Conservation (phyloP, 2,888 invertebrate species). For the Cremastinae sp. region DNA sequence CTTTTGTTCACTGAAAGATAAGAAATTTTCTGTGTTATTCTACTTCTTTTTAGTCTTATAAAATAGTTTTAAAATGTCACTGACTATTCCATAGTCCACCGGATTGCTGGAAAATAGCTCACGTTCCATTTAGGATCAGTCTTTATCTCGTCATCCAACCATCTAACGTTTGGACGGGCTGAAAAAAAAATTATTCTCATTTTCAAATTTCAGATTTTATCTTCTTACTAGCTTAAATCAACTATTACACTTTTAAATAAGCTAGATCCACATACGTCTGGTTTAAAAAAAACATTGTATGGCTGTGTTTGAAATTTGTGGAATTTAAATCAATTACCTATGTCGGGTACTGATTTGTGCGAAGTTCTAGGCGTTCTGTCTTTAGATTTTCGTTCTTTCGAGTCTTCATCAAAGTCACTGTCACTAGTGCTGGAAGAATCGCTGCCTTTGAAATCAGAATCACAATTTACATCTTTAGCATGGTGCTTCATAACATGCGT, state of each 20-base stretch:
- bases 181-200: neutral
- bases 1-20: constrained; percentile 65
- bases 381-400: constrained; percentile 2
- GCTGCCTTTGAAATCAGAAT: constrained; percentile 61
- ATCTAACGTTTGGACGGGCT: constrained; percentile 43
- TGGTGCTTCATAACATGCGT: constrained; percentile 73
- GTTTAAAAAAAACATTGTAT: too few species aligned
- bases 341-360: neutral
- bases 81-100: constrained; percentile 77
- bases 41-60: constrained; percentile 72
- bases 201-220: neutral
- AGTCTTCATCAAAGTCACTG: neutral
- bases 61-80: constrained; percentile 38
- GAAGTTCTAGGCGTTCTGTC: neutral
- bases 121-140: constrained; percentile 31
- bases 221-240: neutral
- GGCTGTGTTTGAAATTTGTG: too few species aligned
- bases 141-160: constrained; percentile 28
- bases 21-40: constrained; percentile 25
- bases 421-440: constrained; percentile 43
- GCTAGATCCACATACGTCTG: too few species aligned
- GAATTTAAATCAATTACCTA: too few species aligned
- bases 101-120: constrained; percentile 65
- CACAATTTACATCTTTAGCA: constrained; percentile 50
- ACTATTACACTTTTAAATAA: too few species aligned